Evolutionary conservation across 2,888 invertebrate genomes (phyloP), one percentile per base, ranked within the genome.

Genomic region (Mesorhabditis spiculigera): DNA sequence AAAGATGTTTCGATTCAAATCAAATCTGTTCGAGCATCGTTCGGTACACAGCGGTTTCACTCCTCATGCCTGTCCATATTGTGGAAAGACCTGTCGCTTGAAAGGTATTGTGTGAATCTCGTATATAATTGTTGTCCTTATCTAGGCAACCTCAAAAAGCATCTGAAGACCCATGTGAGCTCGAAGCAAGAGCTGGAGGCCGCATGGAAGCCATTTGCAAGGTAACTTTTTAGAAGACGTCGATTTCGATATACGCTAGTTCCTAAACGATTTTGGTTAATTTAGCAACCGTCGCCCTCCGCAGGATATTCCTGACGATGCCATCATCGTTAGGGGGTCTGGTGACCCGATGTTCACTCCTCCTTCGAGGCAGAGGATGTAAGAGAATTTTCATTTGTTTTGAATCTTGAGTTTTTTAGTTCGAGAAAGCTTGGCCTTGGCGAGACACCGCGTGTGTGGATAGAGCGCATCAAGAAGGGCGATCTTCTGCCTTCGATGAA

Each of bases 11-110:
- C 63, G 86, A 0, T 86, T 86, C 76, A 86, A 86, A 70, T 85
- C 85, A 8, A 86, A 86, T 72, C 75, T 86, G 5, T 86, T 86
- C 73, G 86, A 86, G 68, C 86, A 86, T 74, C 80, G 84, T 4
- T 83, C 85, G 13, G 82, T 86, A 2, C 86, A 86, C 69, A 76
- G 82, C 6, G 82, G 83, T 5, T 83, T 78, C 68, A 83, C 84
- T 8, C 84, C 85, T 13, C 86, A 85, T 69, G 76, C 78, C 3
- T 85, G 85, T 67, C 82, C 82, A n/a, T 81, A 82, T 63, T 84
- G 84, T 72, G 84, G 85, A 50, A 86, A 86, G 73, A 82, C 85
- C 4, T 86, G 86, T 73, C 73, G 86, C 76, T 78, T 63, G n/a
- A 13, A 65, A 28, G 5, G 65, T 28, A 16, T 44, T 45, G 43